Conservation (phyloP, 1,140 invertebrate genomes). For the Drosophila biarmipes region DNA sequence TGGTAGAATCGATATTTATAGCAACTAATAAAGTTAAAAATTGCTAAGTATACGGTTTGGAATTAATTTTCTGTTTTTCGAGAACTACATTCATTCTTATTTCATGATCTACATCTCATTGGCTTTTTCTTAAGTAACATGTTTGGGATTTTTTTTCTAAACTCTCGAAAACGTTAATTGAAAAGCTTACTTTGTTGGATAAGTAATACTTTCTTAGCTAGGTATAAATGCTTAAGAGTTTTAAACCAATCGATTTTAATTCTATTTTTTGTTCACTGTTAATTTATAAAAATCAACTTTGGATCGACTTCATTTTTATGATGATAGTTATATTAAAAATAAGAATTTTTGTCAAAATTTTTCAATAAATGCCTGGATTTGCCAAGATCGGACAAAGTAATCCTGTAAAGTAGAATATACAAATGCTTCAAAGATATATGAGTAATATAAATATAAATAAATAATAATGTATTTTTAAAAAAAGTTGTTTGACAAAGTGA, state of each 20-base stretch:
- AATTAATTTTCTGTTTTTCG: background rate
- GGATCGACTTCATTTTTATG: too few species aligned
- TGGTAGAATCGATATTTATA: background rate
- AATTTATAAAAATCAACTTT: too few species aligned
- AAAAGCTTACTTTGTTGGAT: background rate
- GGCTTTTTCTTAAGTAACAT: background rate
- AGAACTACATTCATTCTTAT: constrained; percentile 1
- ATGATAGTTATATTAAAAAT: too few species aligned
- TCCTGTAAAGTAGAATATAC: too few species aligned
- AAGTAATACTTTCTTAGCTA: background rate
- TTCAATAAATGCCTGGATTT: too few species aligned
- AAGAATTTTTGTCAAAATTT: too few species aligned
- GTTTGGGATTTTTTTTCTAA: background rate
- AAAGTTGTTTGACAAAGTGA: too few species aligned
- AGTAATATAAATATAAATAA: too few species aligned
- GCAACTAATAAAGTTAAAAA: background rate
- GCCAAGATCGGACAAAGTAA: too few species aligned
- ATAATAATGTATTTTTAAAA: too few species aligned
- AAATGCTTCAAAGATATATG: too few species aligned
- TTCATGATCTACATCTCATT: background rate
- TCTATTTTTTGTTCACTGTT: background rate
- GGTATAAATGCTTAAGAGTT: constrained; percentile 11
- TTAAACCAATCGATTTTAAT: background rate
- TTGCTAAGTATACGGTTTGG: background rate
- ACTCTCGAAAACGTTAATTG: background rate